A percentile compares a stretch with the other conserved stretches of the same genome.
These are phyloP conservation scores for Liolophura sinensis DNA, from an alignment of 1,140 invertebrate genomes.

Conservation along the genomic window DNA sequence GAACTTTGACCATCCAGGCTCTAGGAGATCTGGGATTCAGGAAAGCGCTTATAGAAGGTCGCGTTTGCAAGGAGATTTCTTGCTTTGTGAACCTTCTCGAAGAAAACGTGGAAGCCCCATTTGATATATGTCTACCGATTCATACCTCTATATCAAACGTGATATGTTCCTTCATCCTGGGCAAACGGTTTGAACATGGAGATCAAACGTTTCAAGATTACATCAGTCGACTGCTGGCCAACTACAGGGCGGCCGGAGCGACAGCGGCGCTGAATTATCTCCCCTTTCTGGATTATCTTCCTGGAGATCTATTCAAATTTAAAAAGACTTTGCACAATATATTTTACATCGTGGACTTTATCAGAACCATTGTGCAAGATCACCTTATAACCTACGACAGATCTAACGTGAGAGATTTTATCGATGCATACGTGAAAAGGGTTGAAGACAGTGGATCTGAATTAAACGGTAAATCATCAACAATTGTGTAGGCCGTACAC, in stretches of 20 bases:
- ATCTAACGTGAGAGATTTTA: constrained; percentile 34
- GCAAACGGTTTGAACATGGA: constrained; percentile 65
- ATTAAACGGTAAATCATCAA: too few species aligned
- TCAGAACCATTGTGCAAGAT: constrained; percentile 21
- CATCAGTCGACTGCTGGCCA: constrained; percentile 22
- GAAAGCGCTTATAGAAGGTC: constrained; percentile 71
- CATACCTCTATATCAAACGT: constrained; percentile 66
- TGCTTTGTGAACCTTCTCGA: constrained; percentile 19
- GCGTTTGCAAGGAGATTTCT: constrained; percentile 67
- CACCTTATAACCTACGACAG: constrained; percentile 28
- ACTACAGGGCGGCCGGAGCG: constrained; percentile 22
- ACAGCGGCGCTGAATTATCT: constrained; percentile 30
- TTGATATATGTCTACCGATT: constrained; percentile 22
- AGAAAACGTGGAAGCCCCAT: constrained; percentile 9
- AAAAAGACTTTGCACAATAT: constrained; percentile 21
- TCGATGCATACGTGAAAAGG: constrained; percentile 37
- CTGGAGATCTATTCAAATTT: constrained; percentile 30
- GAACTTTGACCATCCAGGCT: constrained; percentile 72
- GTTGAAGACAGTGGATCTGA: constrained; percentile 12
- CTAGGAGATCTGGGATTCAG: constrained; percentile 76
- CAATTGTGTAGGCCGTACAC: too few species aligned
- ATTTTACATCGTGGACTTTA: constrained; percentile 20
- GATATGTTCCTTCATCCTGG: constrained; percentile 85
- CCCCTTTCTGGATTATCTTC: constrained; percentile 24
- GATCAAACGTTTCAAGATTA: constrained; percentile 45